Base-by-base conservation (phyloP, 2,888 invertebrate species). In the Xestia rhomboidea region DNA sequence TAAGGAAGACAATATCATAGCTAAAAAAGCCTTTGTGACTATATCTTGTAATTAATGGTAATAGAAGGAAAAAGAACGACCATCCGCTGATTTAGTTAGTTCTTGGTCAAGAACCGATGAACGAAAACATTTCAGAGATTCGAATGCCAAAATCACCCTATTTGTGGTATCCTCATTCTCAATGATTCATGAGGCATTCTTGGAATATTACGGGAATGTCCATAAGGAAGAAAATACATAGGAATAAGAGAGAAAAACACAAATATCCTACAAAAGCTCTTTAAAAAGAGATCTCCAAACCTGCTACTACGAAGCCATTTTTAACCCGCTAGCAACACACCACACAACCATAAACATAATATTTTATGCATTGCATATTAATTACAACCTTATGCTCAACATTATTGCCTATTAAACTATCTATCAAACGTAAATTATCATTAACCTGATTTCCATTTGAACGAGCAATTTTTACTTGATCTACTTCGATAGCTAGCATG, bases 401-500 rank as follows among this genome's bases (percentile, higher is more conserved):
- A 46, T 54, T 21, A 77, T 68, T 64, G 83, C 73, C 54, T 49
- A 77, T 82, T 68, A 86, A 83, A 77, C 64, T 77, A 77, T 86
- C 62, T 73, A 82, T 77, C 68, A 73, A 69, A 66, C 68, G 68
- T 74, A 71, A 82, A 69, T 86, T 83, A 83, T 67, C 66, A 83
- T 86, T 83, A 86, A 83, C 86, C 83, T 83, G 51, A 83, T 83
- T 83, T 78, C 41, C 79, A 85, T 73, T 72, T 44, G 38, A 74
- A 83, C 38, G 69, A 83, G 79, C 73, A 86, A 83, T 83, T 83
- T 83, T 78, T 74, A 72, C 83, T 72, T 78, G 86, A 83, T 78
- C 83, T 83, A 86, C 87, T 83, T 83, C 70, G 57, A 86, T 68
- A 54, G 64, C 38, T 67, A 44, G 51, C 49, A 73, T 60, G 57